A percentile compares a stretch with the other conserved stretches of the same genome.
Evolutionary conservation across 1,140 invertebrate genomes (phyloP).

Genomic region (Trichonephila clavipes): DNA sequence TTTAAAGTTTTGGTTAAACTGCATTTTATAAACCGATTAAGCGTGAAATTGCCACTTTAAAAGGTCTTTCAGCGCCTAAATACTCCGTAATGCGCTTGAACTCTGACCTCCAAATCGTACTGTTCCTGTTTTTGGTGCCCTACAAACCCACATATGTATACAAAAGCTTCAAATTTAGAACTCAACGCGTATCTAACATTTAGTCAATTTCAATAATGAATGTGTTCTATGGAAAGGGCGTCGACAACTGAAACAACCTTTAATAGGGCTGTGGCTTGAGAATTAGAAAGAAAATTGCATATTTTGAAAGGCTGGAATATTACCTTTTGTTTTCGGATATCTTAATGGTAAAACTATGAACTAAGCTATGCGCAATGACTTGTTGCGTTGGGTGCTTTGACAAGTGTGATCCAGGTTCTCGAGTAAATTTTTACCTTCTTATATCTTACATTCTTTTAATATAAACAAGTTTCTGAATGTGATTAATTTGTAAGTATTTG

Average conservation of each 20-base stretch:
- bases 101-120: neutral
- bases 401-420: no score
- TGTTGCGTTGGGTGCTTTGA: no score
- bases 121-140: neutral
- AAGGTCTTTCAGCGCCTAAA: neutral
- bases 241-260: neutral
- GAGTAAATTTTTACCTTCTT: no score
- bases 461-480: no score
- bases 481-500: no score
- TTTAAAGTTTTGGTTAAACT: neutral
- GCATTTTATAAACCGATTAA: conserved; percentile 19
- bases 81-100: conserved; percentile 22
- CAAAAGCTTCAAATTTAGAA: conserved; percentile 20
- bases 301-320: neutral
- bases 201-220: neutral
- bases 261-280: neutral
- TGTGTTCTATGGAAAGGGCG: conserved; percentile 38
- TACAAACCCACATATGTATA: conserved; percentile 13
- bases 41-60: neutral
- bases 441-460: no score
- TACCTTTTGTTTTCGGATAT: neutral
- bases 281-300: conserved; percentile 1
- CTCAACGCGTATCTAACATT: neutral
- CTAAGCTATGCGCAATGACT: no score
- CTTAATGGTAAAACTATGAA: neutral